phyloP scores from a whole-genome alignment of 2,888 invertebrate species.

The Nasonia oneida region DNA sequence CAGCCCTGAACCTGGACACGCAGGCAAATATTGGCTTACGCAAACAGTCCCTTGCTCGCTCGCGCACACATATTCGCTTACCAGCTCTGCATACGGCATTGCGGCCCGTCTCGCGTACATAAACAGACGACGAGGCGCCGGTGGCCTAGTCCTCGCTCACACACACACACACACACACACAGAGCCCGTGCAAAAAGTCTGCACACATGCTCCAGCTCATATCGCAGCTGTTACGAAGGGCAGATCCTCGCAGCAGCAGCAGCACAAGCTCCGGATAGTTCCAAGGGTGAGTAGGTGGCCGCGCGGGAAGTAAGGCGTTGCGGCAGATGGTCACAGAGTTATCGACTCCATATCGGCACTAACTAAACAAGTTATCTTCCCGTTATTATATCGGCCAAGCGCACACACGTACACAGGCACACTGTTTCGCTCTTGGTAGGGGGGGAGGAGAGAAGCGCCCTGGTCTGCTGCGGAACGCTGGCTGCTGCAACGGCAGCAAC shows the following conservation, averaged over 20 bases:
- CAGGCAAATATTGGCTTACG: slow-evolving; percentile 31
- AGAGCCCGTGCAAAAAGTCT: not conserved
- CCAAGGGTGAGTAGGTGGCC: not conserved
- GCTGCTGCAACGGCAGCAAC: not conserved
- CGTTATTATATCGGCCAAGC: slow-evolving; percentile 71
- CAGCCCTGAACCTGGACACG: not conserved
- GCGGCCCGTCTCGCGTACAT: not conserved
- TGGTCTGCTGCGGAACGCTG: slow-evolving; percentile 7
- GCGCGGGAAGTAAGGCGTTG: slow-evolving; percentile 55
- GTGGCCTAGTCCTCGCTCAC: not conserved
- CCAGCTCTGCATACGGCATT: not conserved
- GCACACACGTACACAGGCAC: slow-evolving; percentile 2
- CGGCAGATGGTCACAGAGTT: slow-evolving; percentile 73
- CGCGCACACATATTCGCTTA: slow-evolving; percentile 25
- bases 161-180: not conserved
- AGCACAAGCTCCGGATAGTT: not conserved
- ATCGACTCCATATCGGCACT: slow-evolving; percentile 73
- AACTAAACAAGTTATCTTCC: slow-evolving; percentile 75
- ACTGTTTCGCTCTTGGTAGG: not conserved
- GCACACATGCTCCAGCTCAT: slow-evolving; percentile 10
- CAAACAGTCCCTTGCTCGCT: slow-evolving; percentile 5
- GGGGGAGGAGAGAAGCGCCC: not conserved
- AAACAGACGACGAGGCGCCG: not conserved
- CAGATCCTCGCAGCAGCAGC: not conserved
- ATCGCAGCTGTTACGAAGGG: slow-evolving; percentile 39